Evolutionary conservation across 2,113 vertebrate genomes (phyloP).

Genomic region (Aspidoscelis tigris): DNA sequence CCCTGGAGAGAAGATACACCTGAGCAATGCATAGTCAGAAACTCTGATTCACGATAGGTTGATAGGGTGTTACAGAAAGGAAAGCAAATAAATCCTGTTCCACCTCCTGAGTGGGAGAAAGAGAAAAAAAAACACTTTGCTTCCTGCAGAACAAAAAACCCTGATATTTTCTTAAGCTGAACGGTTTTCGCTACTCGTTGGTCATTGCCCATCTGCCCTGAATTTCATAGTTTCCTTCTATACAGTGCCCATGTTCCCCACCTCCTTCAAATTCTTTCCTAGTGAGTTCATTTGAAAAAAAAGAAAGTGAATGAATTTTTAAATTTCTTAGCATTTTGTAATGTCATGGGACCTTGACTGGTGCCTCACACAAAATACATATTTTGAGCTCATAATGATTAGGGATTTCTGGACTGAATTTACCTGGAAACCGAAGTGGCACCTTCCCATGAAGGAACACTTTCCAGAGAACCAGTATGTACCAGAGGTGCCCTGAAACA

Average conservation of each 20-base stretch:
- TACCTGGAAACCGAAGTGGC: not conserved
- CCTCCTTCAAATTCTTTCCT: not conserved
- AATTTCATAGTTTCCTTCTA: accelerated
- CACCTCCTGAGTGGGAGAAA: not conserved
- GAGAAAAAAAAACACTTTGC: not conserved
- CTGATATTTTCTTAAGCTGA: not conserved
- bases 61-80: not conserved
- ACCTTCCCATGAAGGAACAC: not conserved
- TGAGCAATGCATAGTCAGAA: not conserved
- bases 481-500: not conserved
- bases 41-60: not conserved
- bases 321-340: not conserved
- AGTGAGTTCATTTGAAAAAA: not conserved
- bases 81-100: not conserved
- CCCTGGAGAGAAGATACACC: not conserved
- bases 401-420: not conserved
- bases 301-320: conserved; percentile 10
- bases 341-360: not conserved
- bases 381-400: conserved; percentile 6
- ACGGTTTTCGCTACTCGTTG: not conserved
- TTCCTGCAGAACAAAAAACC: conserved; percentile 11
- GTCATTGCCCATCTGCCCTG: not conserved
- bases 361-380: not conserved
- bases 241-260: not conserved
- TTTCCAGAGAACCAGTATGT: not conserved